Conservation (phyloP, 2,888 invertebrate genomes). For the Eupithecia exiguata region DNA sequence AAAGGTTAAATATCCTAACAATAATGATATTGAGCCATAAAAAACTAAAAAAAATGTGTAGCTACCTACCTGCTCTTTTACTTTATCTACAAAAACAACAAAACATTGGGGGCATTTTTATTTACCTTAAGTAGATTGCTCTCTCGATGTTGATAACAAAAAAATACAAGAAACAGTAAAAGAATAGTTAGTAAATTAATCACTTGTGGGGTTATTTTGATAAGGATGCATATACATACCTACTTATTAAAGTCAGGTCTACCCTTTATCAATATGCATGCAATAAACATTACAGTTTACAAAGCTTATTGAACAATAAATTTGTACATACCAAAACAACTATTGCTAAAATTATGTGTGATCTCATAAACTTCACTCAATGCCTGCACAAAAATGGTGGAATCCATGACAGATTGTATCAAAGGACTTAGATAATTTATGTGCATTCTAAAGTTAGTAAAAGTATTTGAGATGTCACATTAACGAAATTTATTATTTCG, state of each 20-base stretch:
- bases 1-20: conserved; percentile 55
- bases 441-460: not conserved
- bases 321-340: conserved; percentile 8
- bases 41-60: conserved; percentile 15
- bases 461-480: not conserved
- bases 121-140: not conserved
- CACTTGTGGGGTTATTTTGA: not conserved
- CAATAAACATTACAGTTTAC: not conserved
- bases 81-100: conserved; percentile 1
- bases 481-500: not conserved
- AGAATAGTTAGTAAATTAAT: not conserved
- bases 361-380: not conserved
- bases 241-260: not conserved
- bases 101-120: not conserved
- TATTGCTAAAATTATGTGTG: not conserved
- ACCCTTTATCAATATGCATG: not conserved
- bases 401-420: conserved; percentile 5
- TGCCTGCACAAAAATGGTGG: not conserved
- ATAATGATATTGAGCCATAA: conserved; percentile 58
- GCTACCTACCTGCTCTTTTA: not conserved
- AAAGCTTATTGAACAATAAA: not conserved
- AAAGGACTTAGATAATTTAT: not conserved
- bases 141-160: not conserved
- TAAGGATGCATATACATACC: not conserved
- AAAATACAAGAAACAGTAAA: not conserved